Evolutionary conservation across 2,888 invertebrate species (phyloP), one percentile per base, ranked within the genome.

Genomic region (Melanargia galathea): DNA sequence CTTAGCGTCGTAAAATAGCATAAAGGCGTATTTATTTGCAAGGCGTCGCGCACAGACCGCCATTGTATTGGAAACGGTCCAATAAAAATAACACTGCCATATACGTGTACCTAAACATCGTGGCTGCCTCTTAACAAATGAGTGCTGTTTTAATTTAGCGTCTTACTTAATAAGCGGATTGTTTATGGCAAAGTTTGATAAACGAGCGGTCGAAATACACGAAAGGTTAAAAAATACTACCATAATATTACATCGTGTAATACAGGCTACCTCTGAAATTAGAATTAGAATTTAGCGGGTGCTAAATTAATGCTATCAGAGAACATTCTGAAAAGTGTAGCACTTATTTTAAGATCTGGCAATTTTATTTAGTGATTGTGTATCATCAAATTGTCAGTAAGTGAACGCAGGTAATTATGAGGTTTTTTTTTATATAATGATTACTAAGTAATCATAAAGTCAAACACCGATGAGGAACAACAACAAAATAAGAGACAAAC

Each of bases 1-100:
- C 59, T 26, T 51, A 18, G 20, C 35, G 40, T 59, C 59, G 51
- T 59, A 59, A 59, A 49, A 51, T 11, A 24, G 58, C 18, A 59
- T 59, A 59, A 59, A 59, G 59, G 59, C 38, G 51, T 59, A 40
- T 59, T 59, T 59, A 59, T 51, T 59, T 59, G 49, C 59, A 59
- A 59, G 49, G 49, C 59, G 59, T 59, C 58, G 58, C 48, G 30
- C 40, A 59, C 49, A 59, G 59, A 8, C 6, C 49, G 59, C 59
- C 59, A 59, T 59, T 59, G 59, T 59, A 51, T 51, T 59, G 59
- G 59, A 51, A 59, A 51, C 26, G 59, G 49, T 59, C 59, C 59
- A 59, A 59, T 59, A 59, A 59, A 59, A 59, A 59, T 59, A 59
- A 38, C 38, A 49, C 59, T 35, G 26, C 51, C 59, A 26, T 59